Evolutionary conservation across 1,140 invertebrate species (phyloP), one percentile per base, ranked within the genome.

Genomic region (Zaprionus davidi): DNA sequence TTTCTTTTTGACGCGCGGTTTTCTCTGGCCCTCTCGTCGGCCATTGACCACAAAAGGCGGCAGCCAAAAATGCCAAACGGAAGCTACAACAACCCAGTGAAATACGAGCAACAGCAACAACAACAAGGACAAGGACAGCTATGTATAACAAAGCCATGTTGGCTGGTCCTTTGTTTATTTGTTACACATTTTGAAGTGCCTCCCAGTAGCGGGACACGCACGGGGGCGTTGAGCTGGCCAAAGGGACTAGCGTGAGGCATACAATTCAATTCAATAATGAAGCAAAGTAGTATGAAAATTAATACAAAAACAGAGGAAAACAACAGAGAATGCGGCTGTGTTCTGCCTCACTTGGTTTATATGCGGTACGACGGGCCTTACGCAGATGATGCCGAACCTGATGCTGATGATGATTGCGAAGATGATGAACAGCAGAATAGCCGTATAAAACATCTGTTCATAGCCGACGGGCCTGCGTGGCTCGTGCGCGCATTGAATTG

Each of bases 271-370:
- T 83, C 75, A 81, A 88, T 81, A 81, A 90, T 81, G 75, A 76
- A 71, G 71, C 73, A 71, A 79, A 75, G 81, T 78, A 79, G 81
- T 79, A 84, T 84, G 81, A 81, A 81, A 88, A 88, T 88, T 74
- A 84, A 88, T 88, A 84, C 85, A 88, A 90, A 84, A 38, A 75
- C 71, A 75, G 74, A 56, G 11, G 5, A 34, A 56, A 41, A 64
- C 26, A 66, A 58, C 20, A 20, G 71, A 55, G 58, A 44, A 56
- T 74, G 65, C 57, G 74, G 74, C 71, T 70, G 64, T 31, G 55
- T 68, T 73, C 59, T 57, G 73, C 44, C 60, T 65, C 60, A 55
- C 58, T 73, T 57, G 56, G 24, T 69, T 79, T 69, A 60, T 65
- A 60, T 72, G 73, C 41, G 34, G 22, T 28, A 31, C 70, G 38